phyloP scores from a whole-genome alignment of 2,888 invertebrate genomes.

The Sinelater perroti region DNA sequence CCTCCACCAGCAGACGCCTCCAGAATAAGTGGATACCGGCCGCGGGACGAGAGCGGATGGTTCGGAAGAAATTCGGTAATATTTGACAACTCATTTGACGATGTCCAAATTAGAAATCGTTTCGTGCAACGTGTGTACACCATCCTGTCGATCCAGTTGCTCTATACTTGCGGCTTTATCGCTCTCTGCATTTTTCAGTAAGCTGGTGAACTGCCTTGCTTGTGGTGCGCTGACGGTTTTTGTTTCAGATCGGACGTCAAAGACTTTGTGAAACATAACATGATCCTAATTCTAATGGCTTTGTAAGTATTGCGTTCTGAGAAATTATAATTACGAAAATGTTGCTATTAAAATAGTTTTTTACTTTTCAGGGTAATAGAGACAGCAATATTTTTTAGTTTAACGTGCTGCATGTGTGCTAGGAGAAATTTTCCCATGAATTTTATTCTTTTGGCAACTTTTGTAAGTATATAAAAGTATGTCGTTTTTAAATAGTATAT shows the following conservation, averaged over 20 bases:
- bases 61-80: not conserved
- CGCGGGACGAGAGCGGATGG: not conserved
- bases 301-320: constrained; percentile 1
- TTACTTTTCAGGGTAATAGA: constrained; percentile 24
- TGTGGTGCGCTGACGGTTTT: too few species aligned
- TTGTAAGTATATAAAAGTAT: constrained; percentile 40
- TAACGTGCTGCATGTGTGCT: constrained; percentile 44
- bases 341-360: not conserved
- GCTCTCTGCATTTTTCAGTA: constrained; percentile 59
- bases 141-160: constrained; percentile 64
- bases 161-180: constrained; percentile 62
- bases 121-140: constrained; percentile 66
- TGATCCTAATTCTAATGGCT: not conserved
- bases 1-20: not conserved
- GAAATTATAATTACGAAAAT: not conserved
- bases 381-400: constrained; percentile 19
- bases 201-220: constrained; percentile 35
- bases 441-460: constrained; percentile 43
- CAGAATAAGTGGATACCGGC: constrained; percentile 2
- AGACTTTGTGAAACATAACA: not conserved
- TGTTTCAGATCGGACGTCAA: constrained; percentile 13
- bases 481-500: too few species aligned
- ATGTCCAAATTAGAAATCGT: constrained; percentile 47
- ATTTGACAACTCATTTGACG: constrained; percentile 26
- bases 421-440: constrained; percentile 49